Evolutionary conservation across 2,113 vertebrate species (phyloP).

Genomic region (Rhabdornis inornatus): DNA sequence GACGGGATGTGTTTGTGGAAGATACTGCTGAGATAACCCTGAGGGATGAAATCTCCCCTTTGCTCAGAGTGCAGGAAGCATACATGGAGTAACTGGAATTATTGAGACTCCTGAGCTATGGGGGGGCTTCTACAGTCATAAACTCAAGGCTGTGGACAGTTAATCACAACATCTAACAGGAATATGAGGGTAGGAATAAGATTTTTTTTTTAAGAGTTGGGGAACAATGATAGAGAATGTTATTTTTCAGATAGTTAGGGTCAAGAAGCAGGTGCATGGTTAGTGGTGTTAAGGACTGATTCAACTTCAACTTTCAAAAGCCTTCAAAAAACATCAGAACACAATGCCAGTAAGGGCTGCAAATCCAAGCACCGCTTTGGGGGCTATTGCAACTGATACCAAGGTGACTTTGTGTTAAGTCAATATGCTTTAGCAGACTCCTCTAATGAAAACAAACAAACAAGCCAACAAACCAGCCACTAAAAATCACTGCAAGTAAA

Average conservation of each 20-base stretch:
- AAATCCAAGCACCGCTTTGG: background rate
- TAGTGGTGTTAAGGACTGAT: background rate
- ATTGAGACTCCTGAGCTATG: fast-evolving
- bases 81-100: background rate
- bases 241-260: background rate
- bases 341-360: background rate
- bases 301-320: background rate
- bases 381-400: background rate
- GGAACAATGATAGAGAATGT: background rate
- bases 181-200: background rate
- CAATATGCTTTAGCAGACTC: slow-evolving; percentile 33
- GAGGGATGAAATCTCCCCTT: background rate
- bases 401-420: slow-evolving; percentile 34
- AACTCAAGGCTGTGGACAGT: background rate
- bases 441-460: slow-evolving; percentile 48
- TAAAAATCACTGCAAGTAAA: slow-evolving; percentile 10
- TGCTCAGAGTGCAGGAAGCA: background rate
- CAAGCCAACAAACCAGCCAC: background rate
- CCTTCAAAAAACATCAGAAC: background rate
- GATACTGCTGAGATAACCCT: background rate
- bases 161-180: background rate
- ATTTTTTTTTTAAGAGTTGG: background rate
- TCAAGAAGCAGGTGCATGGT: background rate
- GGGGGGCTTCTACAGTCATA: background rate
- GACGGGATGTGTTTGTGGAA: background rate